Conservation (phyloP, 2,888 invertebrate species). For the Strigamia maritima region DNA sequence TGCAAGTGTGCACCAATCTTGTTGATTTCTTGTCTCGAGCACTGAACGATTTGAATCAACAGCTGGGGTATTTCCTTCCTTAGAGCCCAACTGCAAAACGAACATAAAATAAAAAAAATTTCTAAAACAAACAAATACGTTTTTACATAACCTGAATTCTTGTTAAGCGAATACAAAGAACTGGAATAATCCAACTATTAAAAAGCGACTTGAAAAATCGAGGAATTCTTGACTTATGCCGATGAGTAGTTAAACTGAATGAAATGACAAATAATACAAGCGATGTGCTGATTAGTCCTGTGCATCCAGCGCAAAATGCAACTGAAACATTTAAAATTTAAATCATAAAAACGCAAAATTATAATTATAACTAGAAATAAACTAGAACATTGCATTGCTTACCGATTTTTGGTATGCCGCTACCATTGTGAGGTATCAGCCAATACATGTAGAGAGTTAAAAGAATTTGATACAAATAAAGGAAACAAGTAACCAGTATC, state of each 20-base stretch:
- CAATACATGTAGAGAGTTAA: background rate
- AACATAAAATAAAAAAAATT: too few species aligned
- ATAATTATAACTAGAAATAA: background rate
- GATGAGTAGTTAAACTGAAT: background rate
- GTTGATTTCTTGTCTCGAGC: background rate
- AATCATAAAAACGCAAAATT: background rate
- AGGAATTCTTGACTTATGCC: background rate
- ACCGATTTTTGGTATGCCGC: conserved; percentile 9
- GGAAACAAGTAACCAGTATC: background rate
- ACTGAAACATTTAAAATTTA: background rate
- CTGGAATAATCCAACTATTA: background rate
- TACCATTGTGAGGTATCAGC: background rate
- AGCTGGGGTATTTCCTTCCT: background rate
- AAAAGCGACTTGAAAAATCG: background rate
- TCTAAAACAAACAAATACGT: too few species aligned
- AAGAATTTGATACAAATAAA: background rate
- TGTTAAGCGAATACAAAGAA: background rate
- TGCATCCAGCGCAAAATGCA: background rate
- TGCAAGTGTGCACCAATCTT: background rate
- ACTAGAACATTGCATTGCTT: background rate
- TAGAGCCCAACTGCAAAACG: background rate
- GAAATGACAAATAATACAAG: background rate
- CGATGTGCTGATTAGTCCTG: background rate
- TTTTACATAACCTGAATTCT: background rate
- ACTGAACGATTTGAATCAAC: background rate